These are phyloP conservation scores for Arrhopalites spinosus DNA, from an alignment of 2,888 invertebrate species.

Conservation along the genomic window DNA sequence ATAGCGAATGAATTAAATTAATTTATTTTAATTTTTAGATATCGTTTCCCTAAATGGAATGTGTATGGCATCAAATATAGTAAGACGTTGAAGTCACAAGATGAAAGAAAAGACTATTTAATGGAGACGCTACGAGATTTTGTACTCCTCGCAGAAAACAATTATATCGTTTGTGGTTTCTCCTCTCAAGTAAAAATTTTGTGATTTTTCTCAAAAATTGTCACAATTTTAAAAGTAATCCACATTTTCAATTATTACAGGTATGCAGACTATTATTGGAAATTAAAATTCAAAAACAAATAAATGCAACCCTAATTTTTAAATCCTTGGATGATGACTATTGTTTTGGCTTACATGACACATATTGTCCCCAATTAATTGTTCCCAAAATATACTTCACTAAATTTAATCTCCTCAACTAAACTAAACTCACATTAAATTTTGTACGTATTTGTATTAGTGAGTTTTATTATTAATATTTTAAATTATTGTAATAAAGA, in stretches of 20 bases:
- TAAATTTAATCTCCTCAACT: no score
- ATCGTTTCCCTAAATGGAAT: neutral
- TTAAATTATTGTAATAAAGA: no score
- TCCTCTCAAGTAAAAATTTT: neutral
- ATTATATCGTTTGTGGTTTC: constrained; percentile 11
- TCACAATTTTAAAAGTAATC: no score
- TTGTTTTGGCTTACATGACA: neutral
- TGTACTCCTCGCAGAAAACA: neutral
- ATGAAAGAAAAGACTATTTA: neutral
- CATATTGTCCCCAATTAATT: neutral
- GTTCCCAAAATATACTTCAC: neutral
- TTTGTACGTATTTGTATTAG: no score
- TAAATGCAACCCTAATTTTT: neutral
- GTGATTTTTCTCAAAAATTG: no score
- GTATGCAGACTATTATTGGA: neutral
- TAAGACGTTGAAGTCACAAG: neutral
- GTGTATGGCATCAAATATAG: neutral
- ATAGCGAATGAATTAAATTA: neutral
- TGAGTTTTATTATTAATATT: no score
- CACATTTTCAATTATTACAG: neutral
- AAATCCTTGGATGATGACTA: constrained; percentile 5
- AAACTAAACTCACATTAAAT: no score
- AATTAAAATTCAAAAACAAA: neutral
- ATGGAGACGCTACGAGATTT: constrained; percentile 1
- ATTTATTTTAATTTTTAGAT: neutral